A percentile compares a stretch with the other conserved stretches of the same genome.
Conservation (phyloP, 1,140 invertebrate species). For the Paraescarpia echinospica region DNA sequence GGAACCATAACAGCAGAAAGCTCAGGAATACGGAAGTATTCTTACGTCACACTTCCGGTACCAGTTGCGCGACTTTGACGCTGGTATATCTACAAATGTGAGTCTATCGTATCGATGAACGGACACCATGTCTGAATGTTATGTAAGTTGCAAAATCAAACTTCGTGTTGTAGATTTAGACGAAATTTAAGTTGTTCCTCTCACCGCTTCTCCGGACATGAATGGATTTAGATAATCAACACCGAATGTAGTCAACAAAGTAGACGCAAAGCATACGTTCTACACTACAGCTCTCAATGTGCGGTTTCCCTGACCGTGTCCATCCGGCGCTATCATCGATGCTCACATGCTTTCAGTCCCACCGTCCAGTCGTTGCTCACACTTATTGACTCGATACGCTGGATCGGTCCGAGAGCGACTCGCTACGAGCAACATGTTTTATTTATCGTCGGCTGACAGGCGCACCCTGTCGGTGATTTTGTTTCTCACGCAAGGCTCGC, state of each 20-base stretch:
- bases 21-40: neutral
- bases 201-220: neutral
- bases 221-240: neutral
- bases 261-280: neutral
- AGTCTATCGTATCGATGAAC: neutral
- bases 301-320: neutral
- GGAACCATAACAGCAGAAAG: neutral
- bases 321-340: neutral
- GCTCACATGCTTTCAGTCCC: neutral
- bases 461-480: neutral
- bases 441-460: neutral
- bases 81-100: neutral
- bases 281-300: neutral
- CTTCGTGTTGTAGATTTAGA: neutral
- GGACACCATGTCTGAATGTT: neutral
- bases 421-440: neutral
- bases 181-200: neutral
- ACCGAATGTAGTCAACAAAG: neutral
- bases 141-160: neutral
- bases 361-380: no score
- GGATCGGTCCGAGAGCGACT: neutral
- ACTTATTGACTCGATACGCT: neutral
- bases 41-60: neutral
- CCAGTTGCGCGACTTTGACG: neutral
- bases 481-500: neutral